Evolutionary conservation across 1,140 invertebrate species (phyloP).

Genomic region (Diachasma alloeum): DNA sequence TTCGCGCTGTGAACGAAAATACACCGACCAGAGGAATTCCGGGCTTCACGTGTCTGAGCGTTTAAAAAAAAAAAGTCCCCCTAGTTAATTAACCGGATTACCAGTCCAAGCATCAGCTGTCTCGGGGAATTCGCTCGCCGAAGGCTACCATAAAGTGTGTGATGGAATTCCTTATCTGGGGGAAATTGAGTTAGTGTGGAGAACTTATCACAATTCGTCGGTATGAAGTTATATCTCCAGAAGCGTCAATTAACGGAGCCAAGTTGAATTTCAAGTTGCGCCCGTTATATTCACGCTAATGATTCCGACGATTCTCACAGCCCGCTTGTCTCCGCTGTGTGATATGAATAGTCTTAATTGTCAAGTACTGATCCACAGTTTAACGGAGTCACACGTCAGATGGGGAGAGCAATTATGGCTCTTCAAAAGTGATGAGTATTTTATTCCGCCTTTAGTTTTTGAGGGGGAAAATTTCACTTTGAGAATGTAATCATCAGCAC

Average conservation of each 20-base stretch:
- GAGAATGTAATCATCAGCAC: no score
- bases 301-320: slow-evolving; percentile 16
- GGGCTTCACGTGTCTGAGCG: slow-evolving; percentile 41
- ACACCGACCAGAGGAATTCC: slow-evolving; percentile 44
- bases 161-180: neutral
- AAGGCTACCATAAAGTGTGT: neutral
- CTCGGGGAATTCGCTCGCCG: neutral
- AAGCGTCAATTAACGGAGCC: slow-evolving; percentile 15
- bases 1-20: slow-evolving; percentile 42
- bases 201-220: slow-evolving; percentile 21
- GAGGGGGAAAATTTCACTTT: no score
- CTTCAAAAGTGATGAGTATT: neutral
- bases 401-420: neutral
- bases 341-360: slow-evolving; percentile 29
- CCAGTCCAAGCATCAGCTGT: neutral
- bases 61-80: neutral
- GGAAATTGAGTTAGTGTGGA: neutral
- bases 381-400: slow-evolving; percentile 5
- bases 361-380: slow-evolving; percentile 14
- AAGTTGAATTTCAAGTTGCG: slow-evolving; percentile 15
- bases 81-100: neutral
- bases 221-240: neutral
- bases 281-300: slow-evolving; percentile 19
- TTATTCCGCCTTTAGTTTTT: no score
- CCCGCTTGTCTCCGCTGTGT: slow-evolving; percentile 12